Conservation (phyloP, 2,888 invertebrate genomes). For the Encarsia formosa region DNA sequence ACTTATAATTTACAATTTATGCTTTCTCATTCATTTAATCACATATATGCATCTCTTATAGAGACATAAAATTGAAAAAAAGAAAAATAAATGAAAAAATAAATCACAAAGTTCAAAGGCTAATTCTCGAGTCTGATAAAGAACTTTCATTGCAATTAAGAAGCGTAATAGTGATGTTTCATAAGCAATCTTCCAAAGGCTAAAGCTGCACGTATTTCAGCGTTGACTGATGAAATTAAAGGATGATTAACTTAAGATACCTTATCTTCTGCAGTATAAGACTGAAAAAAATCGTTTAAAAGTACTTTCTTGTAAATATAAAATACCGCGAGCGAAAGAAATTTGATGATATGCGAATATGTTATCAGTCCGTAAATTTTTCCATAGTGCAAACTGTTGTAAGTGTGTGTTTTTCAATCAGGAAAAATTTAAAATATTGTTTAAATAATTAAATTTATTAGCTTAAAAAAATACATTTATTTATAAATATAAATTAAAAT, state of each 20-base stretch:
- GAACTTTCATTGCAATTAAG: conserved; percentile 18
- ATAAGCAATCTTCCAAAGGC: conserved; percentile 23
- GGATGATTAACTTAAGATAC: conserved; percentile 31
- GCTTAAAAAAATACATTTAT: too few relatives aligned
- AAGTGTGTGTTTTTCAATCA: not conserved
- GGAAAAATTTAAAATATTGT: not conserved
- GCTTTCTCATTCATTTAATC: not conserved
- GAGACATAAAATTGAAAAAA: conserved; percentile 29
- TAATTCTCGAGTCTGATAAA: conserved; percentile 7
- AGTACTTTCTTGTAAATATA: conserved; percentile 43
- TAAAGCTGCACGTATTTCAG: conserved; percentile 27
- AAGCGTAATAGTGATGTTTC: conserved; percentile 24
- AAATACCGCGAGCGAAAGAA: conserved; percentile 23
- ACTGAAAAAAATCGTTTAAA: conserved; percentile 46
- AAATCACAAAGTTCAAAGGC: conserved; percentile 17
- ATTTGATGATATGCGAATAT: conserved; percentile 13
- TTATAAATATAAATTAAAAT: too few relatives aligned
- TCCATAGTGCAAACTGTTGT: not conserved
- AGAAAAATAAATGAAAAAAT: conserved; percentile 31
- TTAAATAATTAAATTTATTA: too few relatives aligned
- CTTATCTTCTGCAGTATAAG: conserved; percentile 44
- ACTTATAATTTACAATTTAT: too few relatives aligned
- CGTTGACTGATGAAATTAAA: conserved; percentile 28
- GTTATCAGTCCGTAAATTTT: conserved; percentile 14
- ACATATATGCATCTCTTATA: conserved; percentile 3